Conservation (phyloP, 2,113 vertebrate genomes). For the Cyanoderma ruficeps region DNA sequence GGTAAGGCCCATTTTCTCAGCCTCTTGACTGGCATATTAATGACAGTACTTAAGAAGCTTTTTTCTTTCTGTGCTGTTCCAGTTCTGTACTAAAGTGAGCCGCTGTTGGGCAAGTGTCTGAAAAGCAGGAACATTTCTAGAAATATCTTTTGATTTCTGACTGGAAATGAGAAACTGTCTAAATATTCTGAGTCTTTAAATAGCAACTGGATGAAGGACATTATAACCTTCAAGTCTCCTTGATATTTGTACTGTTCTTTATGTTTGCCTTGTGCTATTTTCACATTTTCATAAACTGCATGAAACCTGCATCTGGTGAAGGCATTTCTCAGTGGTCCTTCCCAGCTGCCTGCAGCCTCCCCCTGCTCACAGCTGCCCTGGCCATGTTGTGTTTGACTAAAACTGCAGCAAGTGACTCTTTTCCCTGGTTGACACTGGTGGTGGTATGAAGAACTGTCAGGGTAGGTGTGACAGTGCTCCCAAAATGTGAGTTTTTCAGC, state of each 20-base stretch:
- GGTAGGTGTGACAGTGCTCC: neutral
- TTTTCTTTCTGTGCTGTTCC: neutral
- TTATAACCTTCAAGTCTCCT: neutral
- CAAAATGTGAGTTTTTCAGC: neutral
- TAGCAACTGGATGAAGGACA: neutral
- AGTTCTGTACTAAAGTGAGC: neutral
- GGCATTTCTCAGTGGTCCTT: neutral
- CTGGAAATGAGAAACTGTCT: slow-evolving; percentile 16
- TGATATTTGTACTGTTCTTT: neutral
- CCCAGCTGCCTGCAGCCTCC: neutral
- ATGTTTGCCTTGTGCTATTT: neutral
- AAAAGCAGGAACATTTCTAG: neutral
- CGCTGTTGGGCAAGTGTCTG: neutral
- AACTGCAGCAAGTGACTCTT: neutral
- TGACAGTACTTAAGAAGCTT: neutral
- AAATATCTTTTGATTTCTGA: slow-evolving; percentile 2
- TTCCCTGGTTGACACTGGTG: neutral
- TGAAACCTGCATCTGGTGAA: neutral
- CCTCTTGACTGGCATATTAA: neutral
- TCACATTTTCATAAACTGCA: neutral
- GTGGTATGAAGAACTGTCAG: neutral
- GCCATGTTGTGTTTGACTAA: neutral
- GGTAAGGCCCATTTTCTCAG: neutral
- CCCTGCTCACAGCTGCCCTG: neutral
- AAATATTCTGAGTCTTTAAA: slow-evolving; percentile 14